These are phyloP conservation scores for Drosophila pseudoobscura DNA, from an alignment of 1,140 invertebrate genomes.

Conservation along the genomic window DNA sequence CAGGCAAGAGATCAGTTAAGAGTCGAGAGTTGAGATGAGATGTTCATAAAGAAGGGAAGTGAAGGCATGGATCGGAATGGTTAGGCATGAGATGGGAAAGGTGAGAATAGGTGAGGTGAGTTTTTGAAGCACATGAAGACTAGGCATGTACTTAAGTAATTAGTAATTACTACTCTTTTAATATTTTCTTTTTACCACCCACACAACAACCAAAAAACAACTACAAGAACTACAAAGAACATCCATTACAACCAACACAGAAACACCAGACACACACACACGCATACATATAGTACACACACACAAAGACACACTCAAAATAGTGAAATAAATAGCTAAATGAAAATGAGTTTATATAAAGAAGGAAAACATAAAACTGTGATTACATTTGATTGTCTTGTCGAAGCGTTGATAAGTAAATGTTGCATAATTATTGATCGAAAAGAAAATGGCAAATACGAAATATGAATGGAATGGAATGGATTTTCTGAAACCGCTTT, in stretches of 20 bases:
- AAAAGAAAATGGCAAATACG: slow-evolving; percentile 44
- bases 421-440: slow-evolving; percentile 67
- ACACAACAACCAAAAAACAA: slow-evolving; percentile 38
- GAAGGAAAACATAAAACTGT: slow-evolving; percentile 82
- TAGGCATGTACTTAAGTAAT: slow-evolving; percentile 32
- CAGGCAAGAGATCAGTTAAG: slow-evolving; percentile 12
- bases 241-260: slow-evolving; percentile 17
- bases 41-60: slow-evolving; percentile 68
- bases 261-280: slow-evolving; percentile 22
- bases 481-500: slow-evolving; percentile 56
- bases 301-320: slow-evolving; percentile 37
- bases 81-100: slow-evolving; percentile 21
- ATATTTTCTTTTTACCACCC: slow-evolving; percentile 51
- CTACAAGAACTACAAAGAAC: slow-evolving; percentile 28
- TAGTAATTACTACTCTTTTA: slow-evolving; percentile 21
- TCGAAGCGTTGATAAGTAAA: slow-evolving; percentile 67
- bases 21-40: slow-evolving; percentile 35
- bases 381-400: slow-evolving; percentile 80
- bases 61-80: slow-evolving; percentile 48
- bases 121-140: slow-evolving; percentile 66
- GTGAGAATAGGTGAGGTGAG: slow-evolving; percentile 42
- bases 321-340: slow-evolving; percentile 82
- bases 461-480: slow-evolving; percentile 52
- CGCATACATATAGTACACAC: slow-evolving; percentile 36
- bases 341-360: slow-evolving; percentile 81